Conservation (phyloP, 2,888 invertebrate species). For the Drosophila hamatofila region DNA sequence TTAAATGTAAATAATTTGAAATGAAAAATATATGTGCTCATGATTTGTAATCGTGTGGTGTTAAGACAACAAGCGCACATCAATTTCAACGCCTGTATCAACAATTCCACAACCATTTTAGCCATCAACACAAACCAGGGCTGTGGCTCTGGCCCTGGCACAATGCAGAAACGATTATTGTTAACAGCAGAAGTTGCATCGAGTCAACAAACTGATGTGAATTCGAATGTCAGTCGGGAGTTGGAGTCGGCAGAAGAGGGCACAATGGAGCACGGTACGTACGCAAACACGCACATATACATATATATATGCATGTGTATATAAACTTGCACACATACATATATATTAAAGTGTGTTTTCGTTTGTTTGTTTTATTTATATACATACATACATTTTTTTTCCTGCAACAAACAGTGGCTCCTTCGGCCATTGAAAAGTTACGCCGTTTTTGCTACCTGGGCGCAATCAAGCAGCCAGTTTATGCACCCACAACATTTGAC, state of each 20-base stretch:
- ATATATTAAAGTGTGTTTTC: neutral
- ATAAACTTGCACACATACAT: neutral
- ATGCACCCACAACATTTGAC: conserved; percentile 42
- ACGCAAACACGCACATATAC: neutral
- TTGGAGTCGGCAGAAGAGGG: conserved; percentile 4
- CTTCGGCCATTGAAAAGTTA: conserved; percentile 46
- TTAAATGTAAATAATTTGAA: neutral
- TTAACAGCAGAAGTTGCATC: conserved; percentile 4
- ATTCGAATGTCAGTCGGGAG: conserved; percentile 4
- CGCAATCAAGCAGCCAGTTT: conserved; percentile 70
- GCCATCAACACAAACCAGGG: neutral
- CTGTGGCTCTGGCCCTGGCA: neutral
- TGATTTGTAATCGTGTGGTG: neutral
- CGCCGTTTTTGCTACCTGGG: conserved; percentile 81
- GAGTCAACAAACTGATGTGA: neutral
- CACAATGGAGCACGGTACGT: conserved; percentile 12
- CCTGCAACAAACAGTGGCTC: conserved; percentile 2
- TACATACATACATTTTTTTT: neutral
- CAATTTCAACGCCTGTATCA: neutral
- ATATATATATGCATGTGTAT: neutral
- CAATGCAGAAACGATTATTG: neutral
- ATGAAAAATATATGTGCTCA: neutral
- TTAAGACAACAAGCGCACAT: neutral
- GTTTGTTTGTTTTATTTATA: neutral
- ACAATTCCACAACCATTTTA: neutral